Percentiles rank a stretch among this genome's conserved stretches.
Conservation (phyloP, 2,113 vertebrate species). For the Steatornis caripensis region DNA sequence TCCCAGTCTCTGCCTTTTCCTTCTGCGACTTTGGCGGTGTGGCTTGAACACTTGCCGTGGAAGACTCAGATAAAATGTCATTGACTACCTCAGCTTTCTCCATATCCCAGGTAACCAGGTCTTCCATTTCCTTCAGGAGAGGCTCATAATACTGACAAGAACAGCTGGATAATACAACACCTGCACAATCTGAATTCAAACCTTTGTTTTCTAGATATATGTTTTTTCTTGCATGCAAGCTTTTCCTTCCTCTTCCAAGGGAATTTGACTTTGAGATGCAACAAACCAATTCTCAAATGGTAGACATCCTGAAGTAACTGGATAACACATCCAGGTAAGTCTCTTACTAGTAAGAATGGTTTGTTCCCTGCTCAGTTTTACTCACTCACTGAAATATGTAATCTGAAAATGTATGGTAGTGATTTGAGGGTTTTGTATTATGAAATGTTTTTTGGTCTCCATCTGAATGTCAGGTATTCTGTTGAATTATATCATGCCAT, state of each 20-base stretch:
- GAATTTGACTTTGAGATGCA: background rate
- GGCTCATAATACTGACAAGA: background rate
- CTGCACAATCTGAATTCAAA: background rate
- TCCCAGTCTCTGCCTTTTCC: too few relatives aligned
- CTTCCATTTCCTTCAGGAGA: too few relatives aligned
- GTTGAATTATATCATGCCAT: background rate
- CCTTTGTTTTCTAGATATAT: background rate
- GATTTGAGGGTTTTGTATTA: background rate
- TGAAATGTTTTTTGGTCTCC: background rate
- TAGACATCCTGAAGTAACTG: background rate
- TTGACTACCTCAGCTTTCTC: too few relatives aligned
- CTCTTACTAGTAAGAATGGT: background rate
- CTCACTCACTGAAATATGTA: background rate
- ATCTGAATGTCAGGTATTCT: background rate
- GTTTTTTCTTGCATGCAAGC: background rate
- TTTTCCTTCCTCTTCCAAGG: background rate
- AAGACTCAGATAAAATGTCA: too few relatives aligned
- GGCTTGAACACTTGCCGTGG: too few relatives aligned
- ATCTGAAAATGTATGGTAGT: background rate
- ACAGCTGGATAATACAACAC: background rate
- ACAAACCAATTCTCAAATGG: background rate
- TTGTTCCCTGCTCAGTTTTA: background rate
- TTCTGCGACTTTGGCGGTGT: too few relatives aligned
- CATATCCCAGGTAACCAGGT: too few relatives aligned
- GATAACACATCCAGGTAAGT: background rate